These are phyloP conservation scores for Eulimnadia texana DNA, from an alignment of 1,140 invertebrate genomes.

Conservation along the genomic window DNA sequence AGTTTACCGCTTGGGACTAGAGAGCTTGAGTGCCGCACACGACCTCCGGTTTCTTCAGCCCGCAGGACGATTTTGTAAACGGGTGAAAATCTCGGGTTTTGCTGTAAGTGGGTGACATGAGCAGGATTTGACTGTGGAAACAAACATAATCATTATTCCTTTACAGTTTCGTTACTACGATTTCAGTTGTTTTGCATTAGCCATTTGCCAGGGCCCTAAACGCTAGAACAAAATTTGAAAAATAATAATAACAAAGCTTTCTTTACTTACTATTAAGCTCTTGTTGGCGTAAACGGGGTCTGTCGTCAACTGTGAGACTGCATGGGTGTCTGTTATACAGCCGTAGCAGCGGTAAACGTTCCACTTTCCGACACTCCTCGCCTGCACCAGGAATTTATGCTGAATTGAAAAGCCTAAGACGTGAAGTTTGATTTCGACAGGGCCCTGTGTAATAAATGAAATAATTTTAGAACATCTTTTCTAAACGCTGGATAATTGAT, in stretches of 20 bases:
- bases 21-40: not conserved
- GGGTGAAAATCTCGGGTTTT: not conserved
- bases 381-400: not conserved
- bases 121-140: not conserved
- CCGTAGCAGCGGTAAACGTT: conserved; percentile 4
- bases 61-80: not conserved
- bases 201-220: no score
- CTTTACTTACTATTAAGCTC: not conserved
- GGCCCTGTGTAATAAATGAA: not conserved
- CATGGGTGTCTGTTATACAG: conserved; percentile 6
- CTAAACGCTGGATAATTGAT: not conserved
- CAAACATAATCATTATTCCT: not conserved
- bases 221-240: no score
- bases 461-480: not conserved
- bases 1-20: not conserved
- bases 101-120: not conserved
- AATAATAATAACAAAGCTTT: no score
- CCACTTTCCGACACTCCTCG: conserved; percentile 1
- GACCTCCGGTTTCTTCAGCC: not conserved
- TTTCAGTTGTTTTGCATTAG: no score
- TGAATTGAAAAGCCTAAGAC: not conserved
- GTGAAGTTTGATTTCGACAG: not conserved
- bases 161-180: not conserved
- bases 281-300: not conserved
- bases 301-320: not conserved